phyloP scores from a whole-genome alignment of 1,140 invertebrate species.

The Acromyrmex heyeri region DNA sequence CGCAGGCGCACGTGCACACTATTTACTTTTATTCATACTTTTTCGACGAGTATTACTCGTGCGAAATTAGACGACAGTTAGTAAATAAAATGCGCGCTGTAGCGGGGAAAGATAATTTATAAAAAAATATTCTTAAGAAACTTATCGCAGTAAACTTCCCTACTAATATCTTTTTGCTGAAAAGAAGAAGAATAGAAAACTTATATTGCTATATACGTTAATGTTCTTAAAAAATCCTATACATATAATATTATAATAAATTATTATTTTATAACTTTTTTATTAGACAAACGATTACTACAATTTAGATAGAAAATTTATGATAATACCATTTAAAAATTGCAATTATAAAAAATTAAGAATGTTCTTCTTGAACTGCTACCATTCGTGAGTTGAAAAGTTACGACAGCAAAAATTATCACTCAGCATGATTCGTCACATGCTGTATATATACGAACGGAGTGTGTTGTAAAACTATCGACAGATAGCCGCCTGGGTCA shows the following conservation, averaged over 20 bases:
- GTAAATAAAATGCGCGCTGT: slow-evolving; percentile 29
- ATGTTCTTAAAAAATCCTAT: background rate
- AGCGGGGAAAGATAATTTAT: slow-evolving; percentile 2
- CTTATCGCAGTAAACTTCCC: background rate
- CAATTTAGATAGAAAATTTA: background rate
- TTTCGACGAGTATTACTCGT: slow-evolving; percentile 57
- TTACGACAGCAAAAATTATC: slow-evolving; percentile 6
- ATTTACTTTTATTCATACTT: slow-evolving; percentile 45
- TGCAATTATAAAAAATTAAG: slow-evolving; percentile 1
- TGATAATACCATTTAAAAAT: background rate
- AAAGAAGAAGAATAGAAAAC: background rate
- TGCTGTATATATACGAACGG: background rate
- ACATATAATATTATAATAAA: background rate
- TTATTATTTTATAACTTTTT: background rate
- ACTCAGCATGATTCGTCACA: slow-evolving; percentile 12
- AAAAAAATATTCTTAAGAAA: background rate
- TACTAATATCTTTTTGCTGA: background rate
- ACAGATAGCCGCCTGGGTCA: slow-evolving; percentile 21
- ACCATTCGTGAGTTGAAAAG: slow-evolving; percentile 4
- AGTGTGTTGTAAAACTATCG: slow-evolving; percentile 53
- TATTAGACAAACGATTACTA: background rate
- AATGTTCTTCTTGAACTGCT: background rate
- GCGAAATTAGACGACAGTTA: slow-evolving; percentile 51
- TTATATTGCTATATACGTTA: background rate
- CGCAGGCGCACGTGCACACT: slow-evolving; percentile 55